phyloP scores from a whole-genome alignment of 2,797 vertebrate genomes.

The Channa striata region DNA sequence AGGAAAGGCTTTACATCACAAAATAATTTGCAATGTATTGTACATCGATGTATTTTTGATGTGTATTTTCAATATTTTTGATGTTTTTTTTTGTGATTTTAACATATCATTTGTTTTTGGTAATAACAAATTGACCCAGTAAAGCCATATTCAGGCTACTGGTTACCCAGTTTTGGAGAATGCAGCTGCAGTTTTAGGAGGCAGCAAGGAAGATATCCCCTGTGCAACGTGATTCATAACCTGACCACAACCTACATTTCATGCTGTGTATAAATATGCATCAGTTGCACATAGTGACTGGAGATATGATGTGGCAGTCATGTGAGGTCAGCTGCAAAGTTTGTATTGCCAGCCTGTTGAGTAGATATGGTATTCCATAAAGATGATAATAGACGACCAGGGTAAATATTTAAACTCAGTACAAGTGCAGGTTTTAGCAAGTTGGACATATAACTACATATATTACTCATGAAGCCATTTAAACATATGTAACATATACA shows the following conservation, averaged over 20 bases:
- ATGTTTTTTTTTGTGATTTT: too few relatives aligned
- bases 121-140: neutral
- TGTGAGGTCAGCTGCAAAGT: slow-evolving; percentile 15
- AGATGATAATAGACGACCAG: slow-evolving; percentile 2
- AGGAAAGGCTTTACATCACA: neutral
- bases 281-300: neutral
- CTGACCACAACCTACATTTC: neutral
- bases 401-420: slow-evolving; percentile 8
- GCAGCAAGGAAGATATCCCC: neutral
- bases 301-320: slow-evolving; percentile 9
- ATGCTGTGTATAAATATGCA: neutral
- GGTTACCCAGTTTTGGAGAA: neutral
- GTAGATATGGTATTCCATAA: neutral
- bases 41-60: too few relatives aligned
- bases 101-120: neutral
- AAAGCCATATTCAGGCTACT: neutral
- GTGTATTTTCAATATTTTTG: too few relatives aligned
- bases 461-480: neutral
- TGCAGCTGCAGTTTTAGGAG: neutral
- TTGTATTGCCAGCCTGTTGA: slow-evolving; percentile 1
- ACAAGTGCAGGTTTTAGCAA: too few relatives aligned
- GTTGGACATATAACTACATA: too few relatives aligned
- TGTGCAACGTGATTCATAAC: neutral
- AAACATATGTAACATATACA: neutral
- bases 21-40: neutral